Evolutionary conservation across 2,888 invertebrate species (phyloP).

Genomic region (Hyles lineata): DNA sequence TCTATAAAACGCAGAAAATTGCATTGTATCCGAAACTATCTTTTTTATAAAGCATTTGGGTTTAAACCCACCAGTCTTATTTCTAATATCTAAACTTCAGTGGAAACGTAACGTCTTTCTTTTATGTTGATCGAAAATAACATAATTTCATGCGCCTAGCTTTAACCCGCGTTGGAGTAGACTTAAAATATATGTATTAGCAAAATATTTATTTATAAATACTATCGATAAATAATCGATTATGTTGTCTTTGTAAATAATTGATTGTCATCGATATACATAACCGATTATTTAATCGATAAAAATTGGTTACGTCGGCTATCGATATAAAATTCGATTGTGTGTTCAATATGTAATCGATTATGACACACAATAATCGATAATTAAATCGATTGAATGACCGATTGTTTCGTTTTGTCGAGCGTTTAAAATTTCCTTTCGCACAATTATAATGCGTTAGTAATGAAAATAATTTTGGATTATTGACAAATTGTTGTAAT

Average conservation of each 20-base stretch:
- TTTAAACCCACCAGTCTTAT: too few relatives aligned
- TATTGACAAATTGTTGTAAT: conserved; percentile 10
- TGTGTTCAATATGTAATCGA: too few relatives aligned
- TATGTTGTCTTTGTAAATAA: too few relatives aligned
- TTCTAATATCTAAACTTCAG: neutral
- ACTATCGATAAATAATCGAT: neutral
- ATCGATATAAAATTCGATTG: too few relatives aligned
- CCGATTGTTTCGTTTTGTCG: neutral
- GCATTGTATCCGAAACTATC: too few relatives aligned
- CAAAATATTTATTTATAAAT: conserved; percentile 12
- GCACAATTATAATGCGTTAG: conserved; percentile 19
- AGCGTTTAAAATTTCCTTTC: conserved; percentile 2
- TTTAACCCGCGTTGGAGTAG: conserved; percentile 16
- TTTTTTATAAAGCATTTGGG: too few relatives aligned
- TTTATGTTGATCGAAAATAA: neutral
- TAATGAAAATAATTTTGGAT: conserved; percentile 18
- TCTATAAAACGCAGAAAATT: too few relatives aligned
- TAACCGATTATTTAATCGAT: too few relatives aligned
- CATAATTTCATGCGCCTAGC: conserved; percentile 9
- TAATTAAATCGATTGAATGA: neutral
- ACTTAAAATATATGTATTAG: conserved; percentile 17
- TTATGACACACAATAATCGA: neutral
- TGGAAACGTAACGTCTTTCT: conserved; percentile 14
- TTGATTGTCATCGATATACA: too few relatives aligned
- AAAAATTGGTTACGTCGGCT: too few relatives aligned